Evolutionary conservation across 1,140 invertebrate genomes (phyloP), one percentile per base, ranked within the genome.

Genomic region (Dendroctonus valens): DNA sequence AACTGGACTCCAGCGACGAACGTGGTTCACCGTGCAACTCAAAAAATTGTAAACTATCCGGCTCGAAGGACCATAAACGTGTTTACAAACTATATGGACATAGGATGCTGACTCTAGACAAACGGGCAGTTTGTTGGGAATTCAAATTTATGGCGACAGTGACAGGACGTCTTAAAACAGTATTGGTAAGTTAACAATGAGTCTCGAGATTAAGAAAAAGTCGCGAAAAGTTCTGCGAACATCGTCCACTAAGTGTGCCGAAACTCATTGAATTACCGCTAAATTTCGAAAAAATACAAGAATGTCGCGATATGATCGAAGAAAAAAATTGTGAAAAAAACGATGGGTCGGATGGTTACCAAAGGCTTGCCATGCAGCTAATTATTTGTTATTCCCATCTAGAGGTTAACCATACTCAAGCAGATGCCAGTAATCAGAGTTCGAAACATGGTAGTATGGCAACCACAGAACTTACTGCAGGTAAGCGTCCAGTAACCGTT

Each of bases 401-500:
- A 11, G 52, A 54, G 26, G 52, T 7, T 37, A 3, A 38, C 9
- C 6, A 38, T 54, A 38, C 14, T 14, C 11, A 11, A 38, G 52
- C 52, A 8, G 52, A 54, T 5, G 3, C 5, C 7, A 5, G 5
- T 15, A 15, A 51, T 7, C 14, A 9, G 11, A 8, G 11, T 8
- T 12, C 3, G 0, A 8, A 9, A 3, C 41, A 26, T 52, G 64
- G 6, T 51, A 8, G 7, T 51, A 15, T 7, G 15, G 49, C 1
- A 14, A 14, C 48, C 26, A 38, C 26, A 2, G 26, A 14, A 11
- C 7, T 14, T 39, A 54, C 52, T 8, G 26, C 52, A 4, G 52
- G 52, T 54, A 54, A 54, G 52, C 5, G 52, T 8, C n/a, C n/a
- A n/a, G n/a, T n/a, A 54, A 54, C 11, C n/a, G n/a, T 54, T 54